Conservation (phyloP, 2,113 vertebrate species). For the Plecotus auritus region DNA sequence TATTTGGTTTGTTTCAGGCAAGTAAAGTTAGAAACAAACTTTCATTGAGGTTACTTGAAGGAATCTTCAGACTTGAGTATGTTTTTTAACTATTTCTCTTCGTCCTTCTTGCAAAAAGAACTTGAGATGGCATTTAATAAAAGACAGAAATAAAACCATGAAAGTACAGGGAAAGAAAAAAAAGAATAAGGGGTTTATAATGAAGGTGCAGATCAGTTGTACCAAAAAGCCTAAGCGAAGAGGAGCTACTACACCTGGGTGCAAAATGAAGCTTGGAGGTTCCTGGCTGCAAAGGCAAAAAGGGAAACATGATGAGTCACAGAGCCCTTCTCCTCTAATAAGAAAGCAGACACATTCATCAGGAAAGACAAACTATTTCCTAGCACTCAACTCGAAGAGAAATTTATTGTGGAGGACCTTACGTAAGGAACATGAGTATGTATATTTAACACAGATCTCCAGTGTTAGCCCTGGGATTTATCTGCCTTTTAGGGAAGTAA, state of each 20-base stretch:
- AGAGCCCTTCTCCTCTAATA: background rate
- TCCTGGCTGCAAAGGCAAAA: conserved; percentile 50
- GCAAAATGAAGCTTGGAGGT: background rate
- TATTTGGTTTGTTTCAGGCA: background rate
- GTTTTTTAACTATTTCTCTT: background rate
- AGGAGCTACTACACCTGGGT: too few relatives aligned
- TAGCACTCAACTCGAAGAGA: background rate
- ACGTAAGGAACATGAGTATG: conserved; percentile 64
- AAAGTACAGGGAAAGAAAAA: background rate
- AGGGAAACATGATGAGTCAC: background rate
- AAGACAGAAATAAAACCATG: background rate
- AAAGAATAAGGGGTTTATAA: background rate
- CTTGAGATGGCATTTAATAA: background rate
- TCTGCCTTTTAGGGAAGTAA: conserved; percentile 73
- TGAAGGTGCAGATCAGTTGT: background rate
- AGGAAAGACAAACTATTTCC: conserved; percentile 55
- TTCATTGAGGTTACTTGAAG: background rate
- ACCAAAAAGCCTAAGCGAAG: background rate
- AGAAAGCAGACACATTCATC: conserved; percentile 15
- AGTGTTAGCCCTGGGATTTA: conserved; percentile 60
- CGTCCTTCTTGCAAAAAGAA: background rate
- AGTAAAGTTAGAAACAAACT: background rate
- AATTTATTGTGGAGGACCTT: conserved; percentile 51
- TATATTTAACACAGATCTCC: conserved; percentile 70
- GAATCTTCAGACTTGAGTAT: background rate